Evolutionary conservation across 2,888 invertebrate species (phyloP).

Genomic region (Erebia epiphron): DNA sequence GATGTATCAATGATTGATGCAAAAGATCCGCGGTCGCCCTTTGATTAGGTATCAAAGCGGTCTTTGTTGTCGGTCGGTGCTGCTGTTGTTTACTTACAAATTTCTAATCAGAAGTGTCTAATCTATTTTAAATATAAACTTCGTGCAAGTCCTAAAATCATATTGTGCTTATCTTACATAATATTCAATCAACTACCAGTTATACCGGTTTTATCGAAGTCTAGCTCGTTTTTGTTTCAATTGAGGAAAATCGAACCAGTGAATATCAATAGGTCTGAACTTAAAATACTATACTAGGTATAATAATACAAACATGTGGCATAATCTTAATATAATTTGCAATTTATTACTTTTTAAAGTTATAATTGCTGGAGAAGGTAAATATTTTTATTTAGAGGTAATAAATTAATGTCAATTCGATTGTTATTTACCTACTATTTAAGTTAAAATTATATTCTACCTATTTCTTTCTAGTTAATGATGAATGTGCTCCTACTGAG

Average conservation of each 20-base stretch:
- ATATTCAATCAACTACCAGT: neutral
- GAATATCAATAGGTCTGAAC: neutral
- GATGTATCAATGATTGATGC: too few relatives aligned
- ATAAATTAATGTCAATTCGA: neutral
- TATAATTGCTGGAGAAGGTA: slow-evolving; percentile 20
- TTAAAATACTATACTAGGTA: neutral
- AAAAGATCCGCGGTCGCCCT: too few relatives aligned
- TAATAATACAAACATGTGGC: slow-evolving; percentile 7
- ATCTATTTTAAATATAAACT: too few relatives aligned
- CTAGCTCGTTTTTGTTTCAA: slow-evolving; percentile 24
- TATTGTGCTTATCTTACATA: too few relatives aligned
- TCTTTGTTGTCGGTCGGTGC: too few relatives aligned
- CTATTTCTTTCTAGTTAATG: slow-evolving; percentile 55
- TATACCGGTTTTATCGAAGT: slow-evolving; percentile 22
- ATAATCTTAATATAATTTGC: neutral
- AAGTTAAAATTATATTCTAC: neutral
- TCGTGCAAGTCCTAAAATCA: too few relatives aligned
- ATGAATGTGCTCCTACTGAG: slow-evolving; percentile 56
- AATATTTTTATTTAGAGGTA: neutral
- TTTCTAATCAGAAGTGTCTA: too few relatives aligned
- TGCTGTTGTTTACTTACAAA: too few relatives aligned
- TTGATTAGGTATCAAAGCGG: too few relatives aligned
- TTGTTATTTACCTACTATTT: too few relatives aligned
- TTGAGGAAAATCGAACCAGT: slow-evolving; percentile 35
- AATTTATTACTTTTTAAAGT: slow-evolving; percentile 13